Base-by-base conservation (phyloP, 2,888 invertebrate species). In the Ariolimax columbianus region DNA sequence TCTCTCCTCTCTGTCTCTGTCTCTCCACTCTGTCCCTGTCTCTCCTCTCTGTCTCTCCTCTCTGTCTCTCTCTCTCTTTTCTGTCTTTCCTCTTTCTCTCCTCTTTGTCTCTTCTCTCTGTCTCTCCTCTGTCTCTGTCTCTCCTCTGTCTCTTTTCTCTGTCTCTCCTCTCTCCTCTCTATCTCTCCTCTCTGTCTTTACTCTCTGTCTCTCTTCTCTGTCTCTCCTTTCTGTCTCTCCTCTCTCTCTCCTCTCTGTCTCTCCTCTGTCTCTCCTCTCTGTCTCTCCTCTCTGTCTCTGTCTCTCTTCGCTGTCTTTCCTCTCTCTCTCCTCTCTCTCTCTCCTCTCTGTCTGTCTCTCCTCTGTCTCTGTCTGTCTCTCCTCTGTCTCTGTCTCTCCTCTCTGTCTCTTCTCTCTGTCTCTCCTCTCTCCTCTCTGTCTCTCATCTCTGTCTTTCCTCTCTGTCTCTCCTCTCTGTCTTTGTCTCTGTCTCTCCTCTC, bases 361-460 rank as follows among this genome's bases (percentile, higher is more conserved):
- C 30, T 84, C 79, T 73, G 30, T 73, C 63, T 84, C 59, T 63
- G 14, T 43, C 33, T 77, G 70, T 70, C 55, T 51, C 55, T 77
- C 77, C 47, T 30, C 43, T 68, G 38, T 30, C 30, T 68, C 68
- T 30, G 38, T 43, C 14, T 68, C 68, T 68, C 68, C 19, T 33
- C 26, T 79, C 4, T 9, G 2, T 40, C 26, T 79, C n/a, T 14
- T 33, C n/a, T 40, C 36, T 4, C 23, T 30, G 23, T 38, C 3
- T n/a, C 30, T 38, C 38, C 33, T 43, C 7, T 78, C 51, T 78
- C 19, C 33, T 30, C 43, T 33, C 55, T 19, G 36, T 9, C 11
- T 26, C 51, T 36, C 23, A 11, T 63, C 14, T n/a, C 1, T 63
- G 4, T 59, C 6, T 23, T 26, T 17, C 6, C n/a, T 26, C 23